Evolutionary conservation across 2,113 vertebrate genomes (phyloP), one percentile per base, ranked within the genome.

Genomic region (Corythaeola cristata): DNA sequence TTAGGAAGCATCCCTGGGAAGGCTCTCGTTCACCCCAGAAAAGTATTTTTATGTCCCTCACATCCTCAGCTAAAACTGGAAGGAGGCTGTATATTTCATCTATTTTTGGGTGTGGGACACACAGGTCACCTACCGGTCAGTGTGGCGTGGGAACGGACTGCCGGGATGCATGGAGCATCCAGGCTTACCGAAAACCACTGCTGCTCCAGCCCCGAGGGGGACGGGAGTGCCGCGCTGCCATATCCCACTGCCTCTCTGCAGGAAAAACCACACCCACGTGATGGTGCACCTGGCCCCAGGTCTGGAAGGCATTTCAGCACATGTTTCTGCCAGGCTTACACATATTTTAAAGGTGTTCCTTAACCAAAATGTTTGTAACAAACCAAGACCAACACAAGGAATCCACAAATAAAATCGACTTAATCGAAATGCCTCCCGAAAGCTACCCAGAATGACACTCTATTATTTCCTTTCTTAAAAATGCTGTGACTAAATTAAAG

Each of bases 181-280:
- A 59, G 13, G 33, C 68, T 87, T 21, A 15, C 37, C 4, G 1
- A 24, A 41, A 79, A 24, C 0, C 6, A 1, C 23, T n/a, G n/a
- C 60, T 52, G 18, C 37, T 86, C 23, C 49, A 6, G 13, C 47
- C 52, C 16, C 14, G 32, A 68, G 60, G 52, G 45, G 30, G 8
- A 18, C 8, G 1, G 7, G 32, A 22, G 11, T 18, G 35, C n/a
- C 32, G n/a, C 50, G 60, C 55, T 79, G 47, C 47, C 47, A 2
- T 26, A 23, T 1, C 6, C 6, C 1, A 0, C 49, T 47, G 37
- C 28, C 21, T 9, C 14, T 24, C 52, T 56, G 30, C 41, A 1
- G 1, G 28, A 39, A 41, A 11, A 32, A 27, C 8, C 0, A 4
- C 37, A 28, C 49, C 28, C 8, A 22, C 14, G 4, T 4, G 7